A percentile compares a stretch with the other conserved stretches of the same genome.
phyloP scores from a whole-genome alignment of 2,888 invertebrate genomes.

The Apamea anceps region DNA sequence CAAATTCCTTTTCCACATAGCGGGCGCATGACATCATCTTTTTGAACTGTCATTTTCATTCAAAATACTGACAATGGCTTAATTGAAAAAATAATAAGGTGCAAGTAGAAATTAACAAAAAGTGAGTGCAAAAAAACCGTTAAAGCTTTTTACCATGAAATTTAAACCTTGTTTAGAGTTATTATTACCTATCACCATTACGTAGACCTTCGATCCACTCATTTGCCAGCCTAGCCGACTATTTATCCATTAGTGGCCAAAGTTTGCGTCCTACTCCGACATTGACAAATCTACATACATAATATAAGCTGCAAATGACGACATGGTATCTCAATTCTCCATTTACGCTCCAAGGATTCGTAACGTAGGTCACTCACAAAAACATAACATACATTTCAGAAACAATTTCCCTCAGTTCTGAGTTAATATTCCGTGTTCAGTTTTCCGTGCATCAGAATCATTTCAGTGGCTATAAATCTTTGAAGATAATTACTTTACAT shows the following conservation, averaged over 20 bases:
- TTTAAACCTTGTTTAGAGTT: neutral
- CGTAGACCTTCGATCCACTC: neutral
- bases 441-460: slow-evolving; percentile 42
- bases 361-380: neutral
- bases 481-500: slow-evolving; percentile 57
- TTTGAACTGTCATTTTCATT: neutral
- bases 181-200: neutral
- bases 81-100: neutral
- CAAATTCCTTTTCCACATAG: too few relatives aligned
- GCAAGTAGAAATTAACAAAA: neutral
- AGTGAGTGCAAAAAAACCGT: neutral
- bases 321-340: too few relatives aligned
- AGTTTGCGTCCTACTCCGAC: neutral
- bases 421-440: slow-evolving; percentile 36
- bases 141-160: too few relatives aligned
- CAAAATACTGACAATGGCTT: neutral
- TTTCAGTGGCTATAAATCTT: slow-evolving; percentile 51
- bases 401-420: slow-evolving; percentile 11
- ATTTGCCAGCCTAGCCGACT: neutral
- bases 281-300: neutral
- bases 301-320: neutral
- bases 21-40: too few relatives aligned
- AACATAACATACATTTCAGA: neutral
- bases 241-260: neutral
- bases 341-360: neutral